Percentiles rank a stretch among this genome's conserved stretches.
Conservation (phyloP, 2,888 invertebrate genomes). For the Subacronicta megacephala region DNA sequence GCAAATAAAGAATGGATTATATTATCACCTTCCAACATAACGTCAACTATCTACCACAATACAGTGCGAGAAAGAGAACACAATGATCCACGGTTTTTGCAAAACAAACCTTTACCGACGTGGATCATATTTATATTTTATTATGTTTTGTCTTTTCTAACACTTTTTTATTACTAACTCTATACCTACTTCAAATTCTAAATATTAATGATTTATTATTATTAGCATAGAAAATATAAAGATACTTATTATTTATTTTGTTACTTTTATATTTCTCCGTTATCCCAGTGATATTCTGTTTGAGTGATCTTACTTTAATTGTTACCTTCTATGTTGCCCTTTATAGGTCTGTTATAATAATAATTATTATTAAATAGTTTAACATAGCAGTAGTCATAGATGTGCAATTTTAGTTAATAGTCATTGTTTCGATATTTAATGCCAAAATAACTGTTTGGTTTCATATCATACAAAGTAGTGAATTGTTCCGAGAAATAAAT, state of each 20-base stretch:
- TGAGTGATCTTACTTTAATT: conserved; percentile 65
- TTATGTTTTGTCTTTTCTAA: no score
- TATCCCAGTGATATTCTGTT: conserved; percentile 69
- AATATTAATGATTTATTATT: conserved; percentile 17
- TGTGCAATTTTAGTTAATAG: conserved; percentile 87
- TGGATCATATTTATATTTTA: no score
- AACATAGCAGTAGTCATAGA: conserved; percentile 68
- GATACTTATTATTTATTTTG: conserved; percentile 57
- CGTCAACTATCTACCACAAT: no score
- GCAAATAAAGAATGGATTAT: no score
- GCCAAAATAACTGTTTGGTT: conserved; percentile 84
- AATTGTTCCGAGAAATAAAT: conserved; percentile 85
- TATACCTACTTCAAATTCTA: conserved; percentile 18
- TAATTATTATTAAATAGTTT: conserved; percentile 50
- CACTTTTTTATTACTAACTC: no score
- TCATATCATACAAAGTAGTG: conserved; percentile 85
- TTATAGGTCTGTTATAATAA: conserved; percentile 67
- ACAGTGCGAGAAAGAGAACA: no score
- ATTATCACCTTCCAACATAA: no score
- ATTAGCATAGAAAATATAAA: conserved; percentile 16
- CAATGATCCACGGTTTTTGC: neutral
- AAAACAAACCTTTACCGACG: neutral
- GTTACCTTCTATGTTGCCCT: conserved; percentile 60
- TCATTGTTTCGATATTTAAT: conserved; percentile 75
- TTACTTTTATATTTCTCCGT: conserved; percentile 69